phyloP scores from a whole-genome alignment of 2,113 vertebrate species.

The Pithys albifrons region DNA sequence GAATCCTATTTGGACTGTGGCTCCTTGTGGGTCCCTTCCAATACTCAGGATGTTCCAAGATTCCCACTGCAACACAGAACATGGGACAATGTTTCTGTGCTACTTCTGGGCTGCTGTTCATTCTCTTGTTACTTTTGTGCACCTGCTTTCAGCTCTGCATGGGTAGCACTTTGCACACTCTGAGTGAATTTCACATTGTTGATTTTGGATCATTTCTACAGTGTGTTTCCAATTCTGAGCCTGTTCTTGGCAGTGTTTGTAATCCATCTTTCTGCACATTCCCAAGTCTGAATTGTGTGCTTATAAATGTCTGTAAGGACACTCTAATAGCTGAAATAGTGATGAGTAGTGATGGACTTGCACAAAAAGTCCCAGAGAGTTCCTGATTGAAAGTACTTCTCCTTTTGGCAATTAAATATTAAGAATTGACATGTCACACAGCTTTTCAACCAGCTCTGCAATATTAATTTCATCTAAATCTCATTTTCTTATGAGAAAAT shows the following conservation, averaged over 20 bases:
- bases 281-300: neutral
- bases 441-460: neutral
- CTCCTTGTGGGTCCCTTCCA: neutral
- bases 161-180: neutral
- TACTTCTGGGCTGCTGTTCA: neutral
- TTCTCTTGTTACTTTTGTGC: neutral
- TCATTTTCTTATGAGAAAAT: neutral
- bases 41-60: neutral
- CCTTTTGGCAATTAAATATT: constrained; percentile 1
- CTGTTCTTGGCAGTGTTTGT: neutral
- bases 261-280: neutral
- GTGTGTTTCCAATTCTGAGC: neutral
- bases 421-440: neutral
- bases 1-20: rapidly evolving
- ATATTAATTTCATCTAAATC: neutral
- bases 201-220: neutral
- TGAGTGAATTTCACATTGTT: neutral
- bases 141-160: neutral
- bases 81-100: neutral
- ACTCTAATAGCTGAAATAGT: neutral
- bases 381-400: neutral
- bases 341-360: neutral
- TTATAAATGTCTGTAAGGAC: neutral
- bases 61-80: neutral
- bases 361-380: neutral